Evolutionary conservation across 2,113 vertebrate genomes (phyloP).

Genomic region (Glareola pratincola): DNA sequence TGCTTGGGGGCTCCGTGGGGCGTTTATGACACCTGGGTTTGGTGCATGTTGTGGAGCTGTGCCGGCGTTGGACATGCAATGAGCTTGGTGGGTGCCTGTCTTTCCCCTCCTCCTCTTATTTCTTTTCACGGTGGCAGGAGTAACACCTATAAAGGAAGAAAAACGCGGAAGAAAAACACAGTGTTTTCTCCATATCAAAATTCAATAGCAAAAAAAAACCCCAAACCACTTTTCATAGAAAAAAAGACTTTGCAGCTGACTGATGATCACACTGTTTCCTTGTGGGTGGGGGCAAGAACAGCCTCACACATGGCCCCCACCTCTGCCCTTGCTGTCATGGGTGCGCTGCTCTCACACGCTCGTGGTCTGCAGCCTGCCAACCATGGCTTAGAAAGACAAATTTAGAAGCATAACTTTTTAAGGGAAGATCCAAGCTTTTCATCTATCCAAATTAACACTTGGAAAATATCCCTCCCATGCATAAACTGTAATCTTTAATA

Average conservation of each 20-base stretch:
- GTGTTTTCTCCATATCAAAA: not conserved
- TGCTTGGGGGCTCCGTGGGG: too few relatives aligned
- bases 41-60: not conserved
- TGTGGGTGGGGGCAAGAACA: not conserved
- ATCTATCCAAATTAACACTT: not conserved
- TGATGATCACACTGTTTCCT: not conserved
- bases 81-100: rapidly evolving
- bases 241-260: not conserved
- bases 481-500: not conserved
- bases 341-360: not conserved
- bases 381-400: not conserved
- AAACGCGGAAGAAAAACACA: not conserved
- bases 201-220: not conserved
- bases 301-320: rapidly evolving
- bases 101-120: not conserved
- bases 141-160: not conserved
- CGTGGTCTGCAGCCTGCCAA: not conserved
- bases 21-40: not conserved
- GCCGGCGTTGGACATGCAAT: too few relatives aligned
- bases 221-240: not conserved
- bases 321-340: not conserved
- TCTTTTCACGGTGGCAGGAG: not conserved
- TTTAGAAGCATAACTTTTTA: not conserved
- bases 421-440: not conserved
- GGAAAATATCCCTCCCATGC: not conserved